Percentiles rank a stretch among this genome's conserved stretches.
Conservation (phyloP, 2,888 invertebrate species). For the Drosophila lutescens region DNA sequence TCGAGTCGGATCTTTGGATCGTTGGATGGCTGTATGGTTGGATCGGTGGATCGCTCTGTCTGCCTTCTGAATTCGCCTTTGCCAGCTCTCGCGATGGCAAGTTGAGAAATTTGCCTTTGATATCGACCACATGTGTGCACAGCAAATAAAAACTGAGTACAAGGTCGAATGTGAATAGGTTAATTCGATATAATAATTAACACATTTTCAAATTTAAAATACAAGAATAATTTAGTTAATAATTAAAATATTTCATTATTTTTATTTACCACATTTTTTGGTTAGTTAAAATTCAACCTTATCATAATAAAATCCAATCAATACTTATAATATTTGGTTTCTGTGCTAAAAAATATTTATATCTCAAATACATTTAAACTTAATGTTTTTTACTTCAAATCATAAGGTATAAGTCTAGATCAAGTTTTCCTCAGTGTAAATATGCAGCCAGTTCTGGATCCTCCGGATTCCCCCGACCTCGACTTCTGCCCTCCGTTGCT, state of each 20-base stretch:
- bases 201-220: too few relatives aligned
- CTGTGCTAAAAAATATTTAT: too few relatives aligned
- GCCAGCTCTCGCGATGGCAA: constrained; percentile 43
- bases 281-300: too few relatives aligned
- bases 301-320: too few relatives aligned
- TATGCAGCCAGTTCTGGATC: constrained; percentile 40
- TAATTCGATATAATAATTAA: background rate
- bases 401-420: too few relatives aligned
- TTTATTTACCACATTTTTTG: too few relatives aligned
- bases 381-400: too few relatives aligned
- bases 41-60: constrained; percentile 29
- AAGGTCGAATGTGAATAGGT: background rate
- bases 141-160: background rate
- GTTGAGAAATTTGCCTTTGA: constrained; percentile 75
- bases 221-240: too few relatives aligned
- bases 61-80: constrained; percentile 19
- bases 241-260: too few relatives aligned
- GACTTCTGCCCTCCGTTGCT: constrained; percentile 29
- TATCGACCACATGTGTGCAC: constrained; percentile 53
- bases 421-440: background rate
- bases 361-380: too few relatives aligned
- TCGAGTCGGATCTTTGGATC: constrained; percentile 43
- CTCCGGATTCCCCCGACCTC: constrained; percentile 11
- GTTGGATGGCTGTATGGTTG: constrained; percentile 19
- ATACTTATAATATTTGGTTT: too few relatives aligned